Conservation (phyloP, 2,797 vertebrate species). For the Sus cebifrons region DNA sequence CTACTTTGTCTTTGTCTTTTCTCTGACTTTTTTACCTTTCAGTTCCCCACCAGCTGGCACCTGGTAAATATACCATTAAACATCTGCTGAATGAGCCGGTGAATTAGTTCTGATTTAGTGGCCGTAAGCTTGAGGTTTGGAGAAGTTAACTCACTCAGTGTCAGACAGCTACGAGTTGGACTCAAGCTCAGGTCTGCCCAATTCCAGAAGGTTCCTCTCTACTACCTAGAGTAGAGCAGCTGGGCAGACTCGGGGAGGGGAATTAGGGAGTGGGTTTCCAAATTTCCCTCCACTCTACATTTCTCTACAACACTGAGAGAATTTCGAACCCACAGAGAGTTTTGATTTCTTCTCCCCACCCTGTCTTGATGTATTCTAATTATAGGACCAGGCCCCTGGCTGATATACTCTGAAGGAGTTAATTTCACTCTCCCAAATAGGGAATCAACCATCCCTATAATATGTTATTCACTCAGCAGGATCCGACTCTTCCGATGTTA, state of each 20-base stretch:
- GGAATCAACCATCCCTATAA: not conserved
- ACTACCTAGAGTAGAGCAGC: too few relatives aligned
- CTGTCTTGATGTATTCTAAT: slow-evolving; percentile 23
- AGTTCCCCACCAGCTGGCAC: not conserved
- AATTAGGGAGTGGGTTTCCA: not conserved
- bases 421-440: slow-evolving; percentile 24
- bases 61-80: not conserved
- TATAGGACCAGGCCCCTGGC: not conserved
- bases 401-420: not conserved
- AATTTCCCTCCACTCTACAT: not conserved
- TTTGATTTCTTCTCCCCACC: not conserved
- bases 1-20: not conserved
- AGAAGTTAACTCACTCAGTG: not conserved
- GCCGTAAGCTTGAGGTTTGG: not conserved
- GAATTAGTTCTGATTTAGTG: not conserved
- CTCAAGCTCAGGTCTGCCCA: not conserved
- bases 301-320: not conserved
- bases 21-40: not conserved
- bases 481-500: not conserved
- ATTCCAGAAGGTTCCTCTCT: not conserved
- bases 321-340: not conserved
- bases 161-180: not conserved
- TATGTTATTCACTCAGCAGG: slow-evolving; percentile 58
- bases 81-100: not conserved
- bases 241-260: rapidly evolving